Conservation (phyloP, 2,888 invertebrate genomes). For the Mechanitis messenoides region DNA sequence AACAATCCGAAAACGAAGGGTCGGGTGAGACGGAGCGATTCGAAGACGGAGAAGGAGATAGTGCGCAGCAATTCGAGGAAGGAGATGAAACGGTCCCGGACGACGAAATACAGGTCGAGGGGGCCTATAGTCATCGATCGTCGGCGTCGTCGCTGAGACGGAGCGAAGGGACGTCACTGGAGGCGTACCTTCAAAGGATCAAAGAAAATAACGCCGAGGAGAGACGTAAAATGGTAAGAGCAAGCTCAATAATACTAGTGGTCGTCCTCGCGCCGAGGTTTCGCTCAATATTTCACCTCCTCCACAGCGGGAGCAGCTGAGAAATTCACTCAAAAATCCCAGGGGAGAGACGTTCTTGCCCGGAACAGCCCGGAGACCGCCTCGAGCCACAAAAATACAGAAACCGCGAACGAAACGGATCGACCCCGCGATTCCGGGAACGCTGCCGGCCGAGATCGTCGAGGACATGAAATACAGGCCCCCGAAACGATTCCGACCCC, state of each 20-base stretch:
- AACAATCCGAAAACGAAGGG: constrained; percentile 3
- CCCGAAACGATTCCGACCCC: constrained; percentile 56
- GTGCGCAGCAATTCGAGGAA: constrained; percentile 2
- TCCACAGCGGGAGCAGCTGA: constrained; percentile 48
- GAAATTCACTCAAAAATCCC: constrained; percentile 40
- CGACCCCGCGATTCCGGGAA: constrained; percentile 34
- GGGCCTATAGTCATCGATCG: no score
- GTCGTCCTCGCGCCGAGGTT: no score
- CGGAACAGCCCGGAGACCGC: constrained; percentile 44
- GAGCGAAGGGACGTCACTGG: constrained; percentile 43
- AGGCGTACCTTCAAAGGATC: constrained; percentile 47
- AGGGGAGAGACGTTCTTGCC: constrained; percentile 35
- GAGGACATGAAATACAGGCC: constrained; percentile 64
- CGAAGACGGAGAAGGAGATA: constrained; percentile 8
- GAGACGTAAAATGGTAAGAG: constrained; percentile 50
- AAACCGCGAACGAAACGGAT: constrained; percentile 40
- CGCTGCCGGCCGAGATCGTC: constrained; percentile 47
- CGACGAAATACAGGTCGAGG: constrained; percentile 12
- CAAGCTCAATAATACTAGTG: constrained; percentile 1
- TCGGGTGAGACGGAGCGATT: constrained; percentile 34
- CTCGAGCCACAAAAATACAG: constrained; percentile 29
- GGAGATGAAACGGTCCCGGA: constrained; percentile 15
- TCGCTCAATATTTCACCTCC: no score
- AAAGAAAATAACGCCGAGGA: constrained; percentile 46
- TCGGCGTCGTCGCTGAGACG: constrained; percentile 32